Evolutionary conservation across 92 coral and sea anemone genomes (phyloP), one percentile per base, ranked within the genome.

Genomic region (Ricordea florida): DNA sequence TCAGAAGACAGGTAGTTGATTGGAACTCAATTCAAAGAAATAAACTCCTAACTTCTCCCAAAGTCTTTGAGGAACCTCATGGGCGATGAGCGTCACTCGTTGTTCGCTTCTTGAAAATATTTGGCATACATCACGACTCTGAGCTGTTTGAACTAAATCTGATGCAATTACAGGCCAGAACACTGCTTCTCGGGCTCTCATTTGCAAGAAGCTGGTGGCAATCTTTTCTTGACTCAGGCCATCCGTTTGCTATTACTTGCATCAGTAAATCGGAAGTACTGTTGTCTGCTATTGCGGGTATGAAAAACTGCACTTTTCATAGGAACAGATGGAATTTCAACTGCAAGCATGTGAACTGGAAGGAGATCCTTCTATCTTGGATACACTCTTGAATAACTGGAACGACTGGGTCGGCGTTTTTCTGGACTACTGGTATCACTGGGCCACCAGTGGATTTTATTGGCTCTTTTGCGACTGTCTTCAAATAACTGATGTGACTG

Each of bases 221-320:
- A 15, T 85, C 86, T 22, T 56, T 35, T 24, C 13, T 38, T 8
- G 2, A 15, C 3, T 80, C 80, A 13, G 87, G 81, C 87, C 84
- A 81, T 66, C 87, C 87, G 24, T 86, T 68, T 50, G 67, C 45
- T 11, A 79, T 65, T 25, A 66, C 74, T 29, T 88, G 10, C 46
- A 48, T 48, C 56, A 58, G 46, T 58, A 21, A 6, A 5, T 31
- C 10, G 29, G 45, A 58, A 15, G 45, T 33, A 18, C 17, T 34
- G 27, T 58, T 30, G 17, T 33, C 45, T 33, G 20, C 45, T 4
- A 46, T 58, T 4, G n/a, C 29, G 27, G 13, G 41, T 56, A 37
- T 29, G 62, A 56, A 56, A n/a, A 31, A 14, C 26, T 30, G n/a
- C 47, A 34, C 34, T 36, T 34, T 33, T 34, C 18, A 32, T 36